Conservation (phyloP, 2,888 invertebrate genomes). For the Ellobium chinense region DNA sequence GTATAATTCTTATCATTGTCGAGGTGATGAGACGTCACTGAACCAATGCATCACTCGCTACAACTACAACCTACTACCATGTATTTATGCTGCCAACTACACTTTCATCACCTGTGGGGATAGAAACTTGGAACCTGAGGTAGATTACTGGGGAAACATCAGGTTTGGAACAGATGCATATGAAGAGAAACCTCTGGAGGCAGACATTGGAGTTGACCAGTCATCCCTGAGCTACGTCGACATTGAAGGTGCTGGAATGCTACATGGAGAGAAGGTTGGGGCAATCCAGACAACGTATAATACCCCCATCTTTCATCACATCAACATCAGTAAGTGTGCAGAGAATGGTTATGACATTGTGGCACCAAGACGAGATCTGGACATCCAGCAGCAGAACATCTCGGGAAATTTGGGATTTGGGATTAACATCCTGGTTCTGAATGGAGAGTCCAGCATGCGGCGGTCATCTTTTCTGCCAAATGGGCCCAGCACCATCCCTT, state of each 20-base stretch:
- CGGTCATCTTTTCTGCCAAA: slow-evolving; percentile 91
- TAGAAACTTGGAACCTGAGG: slow-evolving; percentile 66
- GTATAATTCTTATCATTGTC: slow-evolving; percentile 75
- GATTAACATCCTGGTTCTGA: slow-evolving; percentile 92
- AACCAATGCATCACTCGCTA: slow-evolving; percentile 85
- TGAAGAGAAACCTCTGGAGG: slow-evolving; percentile 84
- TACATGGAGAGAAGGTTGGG: slow-evolving; percentile 96
- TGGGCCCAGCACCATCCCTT: slow-evolving; percentile 86
- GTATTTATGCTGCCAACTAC: slow-evolving; percentile 90
- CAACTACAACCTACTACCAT: slow-evolving; percentile 86
- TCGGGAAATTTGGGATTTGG: slow-evolving; percentile 91
- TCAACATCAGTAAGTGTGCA: slow-evolving; percentile 91
- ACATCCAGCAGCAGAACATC: slow-evolving; percentile 80
- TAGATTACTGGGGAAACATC: slow-evolving; percentile 92
- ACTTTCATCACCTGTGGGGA: slow-evolving; percentile 94
- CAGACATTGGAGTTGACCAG: slow-evolving; percentile 80
- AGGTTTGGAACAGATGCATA: slow-evolving; percentile 93
- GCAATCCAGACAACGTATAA: slow-evolving; percentile 93
- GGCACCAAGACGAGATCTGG: slow-evolving; percentile 88
- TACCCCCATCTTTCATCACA: slow-evolving; percentile 89
- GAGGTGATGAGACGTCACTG: slow-evolving; percentile 78
- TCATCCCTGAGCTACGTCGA: slow-evolving; percentile 88
- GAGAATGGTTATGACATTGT: slow-evolving; percentile 95
- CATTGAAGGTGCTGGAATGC: slow-evolving; percentile 94
- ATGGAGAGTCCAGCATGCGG: slow-evolving; percentile 89